Conservation (phyloP, 2,888 invertebrate genomes). For the Drosophila silvestris region DNA sequence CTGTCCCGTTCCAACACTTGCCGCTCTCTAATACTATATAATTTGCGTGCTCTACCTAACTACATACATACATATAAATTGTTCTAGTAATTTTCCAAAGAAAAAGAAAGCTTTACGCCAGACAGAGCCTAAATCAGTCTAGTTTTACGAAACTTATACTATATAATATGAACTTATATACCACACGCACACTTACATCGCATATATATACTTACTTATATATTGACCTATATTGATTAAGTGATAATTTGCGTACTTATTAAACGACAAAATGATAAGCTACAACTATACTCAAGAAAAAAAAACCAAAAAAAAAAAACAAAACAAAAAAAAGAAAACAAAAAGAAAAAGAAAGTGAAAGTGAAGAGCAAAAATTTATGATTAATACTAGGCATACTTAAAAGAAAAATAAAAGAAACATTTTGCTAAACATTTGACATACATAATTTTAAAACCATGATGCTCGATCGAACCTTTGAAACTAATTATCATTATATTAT, state of each 20-base stretch:
- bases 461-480: slow-evolving; percentile 44
- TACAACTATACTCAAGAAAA: slow-evolving; percentile 66
- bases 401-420: slow-evolving; percentile 22
- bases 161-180: slow-evolving; percentile 59
- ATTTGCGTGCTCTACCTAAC: slow-evolving; percentile 64
- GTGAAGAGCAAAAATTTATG: slow-evolving; percentile 15
- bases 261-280: slow-evolving; percentile 65
- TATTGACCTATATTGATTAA: slow-evolving; percentile 72
- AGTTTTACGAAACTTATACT: slow-evolving; percentile 60
- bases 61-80: slow-evolving; percentile 27
- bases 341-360: not conserved
- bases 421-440: slow-evolving; percentile 69
- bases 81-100: slow-evolving; percentile 31
- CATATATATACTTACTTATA: slow-evolving; percentile 61
- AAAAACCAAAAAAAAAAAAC: slow-evolving; percentile 29
- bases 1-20: slow-evolving; percentile 30
- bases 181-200: slow-evolving; percentile 69
- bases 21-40: slow-evolving; percentile 37
- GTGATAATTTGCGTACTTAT: slow-evolving; percentile 77
- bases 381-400: slow-evolving; percentile 48
- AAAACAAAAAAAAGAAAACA: slow-evolving; percentile 22
- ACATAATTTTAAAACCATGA: slow-evolving; percentile 46
- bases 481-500: slow-evolving; percentile 48
- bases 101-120: slow-evolving; percentile 68
- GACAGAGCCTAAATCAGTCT: slow-evolving; percentile 71